A percentile compares a stretch with the other conserved stretches of the same genome.
Conservation (phyloP, 2,888 invertebrate genomes). For the Fragum whitleyi region DNA sequence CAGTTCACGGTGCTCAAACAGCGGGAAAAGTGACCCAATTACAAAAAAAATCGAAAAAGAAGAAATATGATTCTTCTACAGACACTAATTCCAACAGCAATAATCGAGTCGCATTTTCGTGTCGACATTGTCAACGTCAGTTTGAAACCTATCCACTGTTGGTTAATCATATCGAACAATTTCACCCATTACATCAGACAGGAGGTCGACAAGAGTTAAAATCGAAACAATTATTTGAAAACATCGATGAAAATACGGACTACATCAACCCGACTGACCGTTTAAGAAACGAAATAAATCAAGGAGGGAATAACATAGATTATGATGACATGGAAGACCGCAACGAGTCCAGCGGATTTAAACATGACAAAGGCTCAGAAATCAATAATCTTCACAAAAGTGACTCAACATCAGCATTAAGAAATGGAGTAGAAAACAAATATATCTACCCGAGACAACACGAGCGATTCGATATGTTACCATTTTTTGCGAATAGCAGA, state of each 20-base stretch:
- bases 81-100: neutral
- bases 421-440: slow-evolving; percentile 18
- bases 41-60: neutral
- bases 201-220: slow-evolving; percentile 11
- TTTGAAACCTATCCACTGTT: slow-evolving; percentile 20
- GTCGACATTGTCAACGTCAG: slow-evolving; percentile 23
- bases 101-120: slow-evolving; percentile 1
- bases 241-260: neutral
- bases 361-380: too few species aligned
- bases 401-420: slow-evolving; percentile 16
- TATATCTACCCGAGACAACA: slow-evolving; percentile 14
- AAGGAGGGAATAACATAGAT: neutral
- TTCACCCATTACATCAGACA: slow-evolving; percentile 19
- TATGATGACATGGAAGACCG: neutral
- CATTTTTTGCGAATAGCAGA: slow-evolving; percentile 31
- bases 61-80: neutral
- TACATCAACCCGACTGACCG: neutral
- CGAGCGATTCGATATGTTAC: slow-evolving; percentile 27
- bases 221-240: neutral
- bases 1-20: neutral
- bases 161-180: slow-evolving; percentile 10
- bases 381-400: too few species aligned
- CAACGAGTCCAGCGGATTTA: too few species aligned
- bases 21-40: neutral
- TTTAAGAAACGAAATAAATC: neutral